Base-by-base conservation (phyloP, 2,888 invertebrate species). In the Polymixis lichenea region DNA sequence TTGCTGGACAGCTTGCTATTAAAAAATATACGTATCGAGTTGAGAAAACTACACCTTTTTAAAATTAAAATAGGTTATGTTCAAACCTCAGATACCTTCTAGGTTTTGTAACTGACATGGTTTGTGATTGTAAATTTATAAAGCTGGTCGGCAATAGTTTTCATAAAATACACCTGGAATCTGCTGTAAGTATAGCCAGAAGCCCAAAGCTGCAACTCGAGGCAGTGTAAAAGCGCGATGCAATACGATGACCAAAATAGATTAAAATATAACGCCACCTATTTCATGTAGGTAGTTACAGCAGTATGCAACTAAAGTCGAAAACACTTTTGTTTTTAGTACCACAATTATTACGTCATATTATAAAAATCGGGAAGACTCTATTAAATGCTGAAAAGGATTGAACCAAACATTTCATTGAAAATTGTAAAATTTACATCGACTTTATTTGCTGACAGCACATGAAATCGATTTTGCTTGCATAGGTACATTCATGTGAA, bases 1-100 rank as follows among this genome's bases (percentile, higher is more conserved):
- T 60, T 92, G 80, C 32, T 92, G 89, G 2, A 94, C 91, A 22
- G 90, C 91, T 88, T 90, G 82, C 95, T 95, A 75, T 82, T 80
- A 81, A 66, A 46, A 58, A 65, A 11, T 22, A 25, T 32, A 43
- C 2, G 43, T 5, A 17, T 7, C 2, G 9, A 49, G 3, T 25
- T 19, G 1, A 46, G 6, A 19, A n/a, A 25, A 19, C 9, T 19
- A 6, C 25, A 3, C 3, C 3, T 46, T 19, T 17, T 11, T 25
- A 19, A 19, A 3, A 11, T 9, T 80, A 82, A 38, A 56, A 46
- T 3, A 77, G 7, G 22, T 28, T 60, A 28, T 17, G 43, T 11
- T 46, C 43, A 2, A 46, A 25, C 22, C 13, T 13, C 13, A 8
- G 13, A 13, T 25, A 25, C 19, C 17, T 28, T 69, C 11, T 11